A percentile compares a stretch with the other conserved stretches of the same genome.
phyloP scores from a whole-genome alignment of 2,797 vertebrate species.

The Acanthurus tractus region DNA sequence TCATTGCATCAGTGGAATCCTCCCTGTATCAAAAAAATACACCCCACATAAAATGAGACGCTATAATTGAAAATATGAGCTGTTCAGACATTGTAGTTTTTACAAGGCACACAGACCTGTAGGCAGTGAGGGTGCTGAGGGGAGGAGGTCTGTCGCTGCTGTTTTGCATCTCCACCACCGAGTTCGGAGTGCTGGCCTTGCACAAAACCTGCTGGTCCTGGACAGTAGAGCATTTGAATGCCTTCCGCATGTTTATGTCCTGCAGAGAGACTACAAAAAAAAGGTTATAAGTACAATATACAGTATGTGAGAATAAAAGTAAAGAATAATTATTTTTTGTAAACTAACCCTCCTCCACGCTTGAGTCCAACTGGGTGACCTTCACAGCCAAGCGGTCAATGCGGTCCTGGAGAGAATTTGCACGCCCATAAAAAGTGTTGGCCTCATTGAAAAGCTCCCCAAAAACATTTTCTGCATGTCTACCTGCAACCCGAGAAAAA shows the following conservation, averaged over 20 bases:
- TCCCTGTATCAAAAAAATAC: conserved; percentile 80
- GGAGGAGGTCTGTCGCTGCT: conserved; percentile 89
- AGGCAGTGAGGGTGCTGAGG: conserved; percentile 88
- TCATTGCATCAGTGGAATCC: conserved; percentile 90
- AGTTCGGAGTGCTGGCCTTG: conserved; percentile 87
- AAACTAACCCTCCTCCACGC: conserved; percentile 91
- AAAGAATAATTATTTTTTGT: conserved; percentile 7
- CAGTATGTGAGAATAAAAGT: neutral
- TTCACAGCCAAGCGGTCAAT: conserved; percentile 91
- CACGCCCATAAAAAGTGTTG: conserved; percentile 90
- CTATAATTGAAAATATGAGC: too few relatives aligned
- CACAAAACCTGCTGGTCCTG: conserved; percentile 94
- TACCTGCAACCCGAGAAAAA: conserved; percentile 79
- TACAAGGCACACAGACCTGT: conserved; percentile 82
- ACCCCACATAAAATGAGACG: neutral
- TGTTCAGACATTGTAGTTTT: neutral
- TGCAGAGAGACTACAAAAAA: conserved; percentile 89
- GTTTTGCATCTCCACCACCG: conserved; percentile 89
- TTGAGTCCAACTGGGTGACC: conserved; percentile 93
- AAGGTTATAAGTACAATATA: conserved; percentile 7
- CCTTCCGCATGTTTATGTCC: conserved; percentile 94
- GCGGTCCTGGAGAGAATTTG: conserved; percentile 92
- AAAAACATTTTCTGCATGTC: conserved; percentile 93
- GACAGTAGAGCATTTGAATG: conserved; percentile 89
- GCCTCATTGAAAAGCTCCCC: conserved; percentile 93